These are phyloP conservation scores for Sesia bembeciformis DNA, from an alignment of 2,888 invertebrate genomes.

Conservation along the genomic window DNA sequence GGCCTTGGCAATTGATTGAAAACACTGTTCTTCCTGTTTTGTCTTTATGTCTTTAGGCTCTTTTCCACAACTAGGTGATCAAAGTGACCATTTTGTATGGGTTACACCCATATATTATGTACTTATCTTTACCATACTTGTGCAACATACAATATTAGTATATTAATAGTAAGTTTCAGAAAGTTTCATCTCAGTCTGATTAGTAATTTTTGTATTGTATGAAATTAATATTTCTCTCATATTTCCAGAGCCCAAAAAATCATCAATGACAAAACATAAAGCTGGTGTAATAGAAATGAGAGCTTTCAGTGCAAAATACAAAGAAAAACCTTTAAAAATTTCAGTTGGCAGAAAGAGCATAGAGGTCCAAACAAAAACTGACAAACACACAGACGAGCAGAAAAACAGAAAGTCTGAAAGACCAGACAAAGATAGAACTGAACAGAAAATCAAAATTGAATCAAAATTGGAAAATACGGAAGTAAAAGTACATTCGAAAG, in stretches of 20 bases:
- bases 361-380: constrained; percentile 35
- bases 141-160: no score
- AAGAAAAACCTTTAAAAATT: constrained; percentile 51
- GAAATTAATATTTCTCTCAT: no score
- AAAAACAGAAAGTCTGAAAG: constrained; percentile 22
- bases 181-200: no score
- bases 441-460: constrained; percentile 3
- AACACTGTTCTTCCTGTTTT: no score
- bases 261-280: constrained; percentile 45
- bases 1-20: no score
- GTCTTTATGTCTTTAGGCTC: no score
- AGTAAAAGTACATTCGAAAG: constrained; percentile 14
- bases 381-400: constrained; percentile 36
- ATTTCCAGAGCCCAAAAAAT: constrained; percentile 41
- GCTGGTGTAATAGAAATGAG: constrained; percentile 67
- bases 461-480: constrained; percentile 10
- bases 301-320: constrained; percentile 58
- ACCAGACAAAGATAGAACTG: constrained; percentile 13
- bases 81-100: no score
- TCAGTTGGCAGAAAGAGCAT: constrained; percentile 43
- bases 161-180: no score
- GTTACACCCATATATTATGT: no score
- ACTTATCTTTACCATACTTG: no score
- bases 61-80: no score
- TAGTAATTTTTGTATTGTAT: no score